Percentiles rank a stretch among this genome's conserved stretches.
These are phyloP conservation scores for Boleophthalmus pectinirostris DNA, from an alignment of 2,113 vertebrate genomes.

Conservation along the genomic window DNA sequence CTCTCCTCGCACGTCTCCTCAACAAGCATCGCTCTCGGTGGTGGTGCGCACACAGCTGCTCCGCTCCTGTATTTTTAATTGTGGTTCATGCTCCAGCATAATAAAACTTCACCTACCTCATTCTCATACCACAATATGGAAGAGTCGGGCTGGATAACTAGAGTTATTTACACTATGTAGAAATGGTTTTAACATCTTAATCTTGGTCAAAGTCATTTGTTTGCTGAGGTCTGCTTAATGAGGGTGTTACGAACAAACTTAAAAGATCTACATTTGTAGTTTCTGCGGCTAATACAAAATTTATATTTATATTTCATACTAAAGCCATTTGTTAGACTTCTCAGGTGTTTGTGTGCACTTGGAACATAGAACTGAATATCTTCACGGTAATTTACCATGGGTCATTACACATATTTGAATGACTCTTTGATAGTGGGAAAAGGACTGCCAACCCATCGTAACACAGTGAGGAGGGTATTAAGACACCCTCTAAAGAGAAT, in stretches of 20 bases:
- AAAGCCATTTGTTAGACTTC: too few species aligned
- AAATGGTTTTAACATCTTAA: not conserved
- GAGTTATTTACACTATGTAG: not conserved
- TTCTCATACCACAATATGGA: not conserved
- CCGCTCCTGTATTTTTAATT: conserved; percentile 13
- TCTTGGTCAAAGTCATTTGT: not conserved
- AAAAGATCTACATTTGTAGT: not conserved
- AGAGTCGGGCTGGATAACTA: not conserved
- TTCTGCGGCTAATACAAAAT: not conserved
- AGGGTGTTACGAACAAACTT: not conserved
- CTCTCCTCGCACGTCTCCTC: conserved; percentile 51
- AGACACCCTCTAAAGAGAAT: not conserved
- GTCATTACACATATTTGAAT: too few species aligned
- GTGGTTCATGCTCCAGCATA: conserved; percentile 6
- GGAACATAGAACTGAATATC: too few species aligned
- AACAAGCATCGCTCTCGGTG: conserved; percentile 52
- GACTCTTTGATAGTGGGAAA: not conserved
- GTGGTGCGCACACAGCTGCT: conserved; percentile 20
- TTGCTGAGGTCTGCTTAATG: not conserved
- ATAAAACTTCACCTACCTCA: not conserved
- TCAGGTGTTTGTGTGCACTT: too few species aligned
- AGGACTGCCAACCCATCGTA: not conserved
- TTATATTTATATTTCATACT: too few species aligned
- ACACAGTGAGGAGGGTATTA: not conserved
- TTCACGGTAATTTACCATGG: too few species aligned